A percentile compares a stretch with the other conserved stretches of the same genome.
Evolutionary conservation across 2,797 vertebrate genomes (phyloP).

Genomic region (Odontamblyopus lacepedii): DNA sequence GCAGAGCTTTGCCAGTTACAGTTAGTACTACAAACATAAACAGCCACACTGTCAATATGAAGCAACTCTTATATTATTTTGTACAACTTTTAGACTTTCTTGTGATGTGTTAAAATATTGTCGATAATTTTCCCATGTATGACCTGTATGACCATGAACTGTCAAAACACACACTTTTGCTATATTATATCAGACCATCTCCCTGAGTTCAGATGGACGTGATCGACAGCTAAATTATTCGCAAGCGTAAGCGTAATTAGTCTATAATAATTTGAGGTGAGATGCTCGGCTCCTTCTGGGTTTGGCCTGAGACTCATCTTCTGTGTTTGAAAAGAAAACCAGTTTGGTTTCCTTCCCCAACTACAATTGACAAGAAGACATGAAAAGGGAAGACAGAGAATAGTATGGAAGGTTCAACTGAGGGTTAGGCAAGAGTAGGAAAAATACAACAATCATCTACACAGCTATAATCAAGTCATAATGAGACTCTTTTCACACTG

Average conservation of each 20-base stretch:
- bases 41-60: neutral
- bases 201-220: neutral
- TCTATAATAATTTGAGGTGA: too few relatives aligned
- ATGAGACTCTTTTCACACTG: constrained; percentile 13
- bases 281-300: too few relatives aligned
- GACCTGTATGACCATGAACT: neutral
- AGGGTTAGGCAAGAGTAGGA: neutral
- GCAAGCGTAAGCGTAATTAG: too few relatives aligned
- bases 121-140: neutral
- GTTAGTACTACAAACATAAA: neutral
- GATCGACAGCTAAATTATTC: neutral
- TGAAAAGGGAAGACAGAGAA: neutral
- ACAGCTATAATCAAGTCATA: neutral
- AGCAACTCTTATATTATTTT: neutral
- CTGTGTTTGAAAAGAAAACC: neutral
- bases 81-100: neutral
- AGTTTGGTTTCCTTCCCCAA: neutral
- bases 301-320: neutral
- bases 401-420: neutral
- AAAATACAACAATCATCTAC: neutral
- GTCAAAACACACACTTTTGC: too few relatives aligned
- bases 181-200: too few relatives aligned
- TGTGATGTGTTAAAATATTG: neutral
- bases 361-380: neutral
- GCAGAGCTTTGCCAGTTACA: neutral